phyloP scores from a whole-genome alignment of 2,888 invertebrate genomes.

The Pterostichus niger region DNA sequence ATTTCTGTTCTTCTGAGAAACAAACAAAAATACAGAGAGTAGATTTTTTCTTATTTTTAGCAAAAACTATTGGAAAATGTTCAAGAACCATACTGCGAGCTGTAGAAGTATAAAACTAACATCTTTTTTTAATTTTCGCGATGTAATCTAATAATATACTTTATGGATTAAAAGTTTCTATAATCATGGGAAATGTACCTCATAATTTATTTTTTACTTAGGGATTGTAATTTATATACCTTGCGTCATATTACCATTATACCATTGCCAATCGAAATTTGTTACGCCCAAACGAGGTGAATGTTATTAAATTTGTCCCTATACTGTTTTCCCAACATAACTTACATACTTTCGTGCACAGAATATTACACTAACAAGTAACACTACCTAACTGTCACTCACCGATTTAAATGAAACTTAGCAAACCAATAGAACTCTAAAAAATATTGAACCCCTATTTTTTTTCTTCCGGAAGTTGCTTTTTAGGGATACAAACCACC shows the following conservation, averaged over 20 bases:
- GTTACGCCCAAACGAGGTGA: slow-evolving; percentile 21
- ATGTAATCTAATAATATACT: background rate
- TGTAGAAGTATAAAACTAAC: slow-evolving; percentile 7
- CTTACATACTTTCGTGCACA: too few relatives aligned
- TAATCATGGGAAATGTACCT: background rate
- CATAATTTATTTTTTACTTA: slow-evolving; percentile 22
- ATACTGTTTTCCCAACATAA: too few relatives aligned
- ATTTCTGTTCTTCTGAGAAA: slow-evolving; percentile 5
- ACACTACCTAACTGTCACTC: too few relatives aligned
- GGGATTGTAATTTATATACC: too few relatives aligned
- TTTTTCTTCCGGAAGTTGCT: too few relatives aligned
- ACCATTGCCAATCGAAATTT: slow-evolving; percentile 33
- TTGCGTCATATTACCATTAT: slow-evolving; percentile 17
- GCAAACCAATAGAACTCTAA: too few relatives aligned
- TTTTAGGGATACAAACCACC: too few relatives aligned
- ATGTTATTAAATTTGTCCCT: background rate
- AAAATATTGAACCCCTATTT: too few relatives aligned
- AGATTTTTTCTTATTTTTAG: background rate
- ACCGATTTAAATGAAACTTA: too few relatives aligned
- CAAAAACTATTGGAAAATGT: slow-evolving; percentile 39
- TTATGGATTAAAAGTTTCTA: background rate
- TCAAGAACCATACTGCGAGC: slow-evolving; percentile 18
- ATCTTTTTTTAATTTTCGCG: slow-evolving; percentile 15
- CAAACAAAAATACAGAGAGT: background rate
- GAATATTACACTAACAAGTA: too few relatives aligned